Percentiles rank a stretch among this genome's conserved stretches.
phyloP scores from a whole-genome alignment of 2,797 vertebrate genomes.

The Enteromius viviparus region DNA sequence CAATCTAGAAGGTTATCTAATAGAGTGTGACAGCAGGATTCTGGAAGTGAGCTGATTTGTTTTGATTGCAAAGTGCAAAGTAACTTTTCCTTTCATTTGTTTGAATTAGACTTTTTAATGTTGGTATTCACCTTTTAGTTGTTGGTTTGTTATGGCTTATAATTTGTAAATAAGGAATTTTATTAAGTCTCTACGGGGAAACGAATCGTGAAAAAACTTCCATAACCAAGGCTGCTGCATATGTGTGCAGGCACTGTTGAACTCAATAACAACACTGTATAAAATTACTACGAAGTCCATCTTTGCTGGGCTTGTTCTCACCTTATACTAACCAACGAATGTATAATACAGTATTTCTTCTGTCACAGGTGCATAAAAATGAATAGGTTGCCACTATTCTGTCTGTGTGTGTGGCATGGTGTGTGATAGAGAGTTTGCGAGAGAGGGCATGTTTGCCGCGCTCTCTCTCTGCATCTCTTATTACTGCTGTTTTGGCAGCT shows the following conservation, averaged over 20 bases:
- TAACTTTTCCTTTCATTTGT: not conserved
- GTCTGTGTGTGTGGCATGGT: slow-evolving; percentile 57
- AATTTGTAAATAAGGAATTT: not conserved
- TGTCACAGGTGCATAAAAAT: slow-evolving; percentile 28
- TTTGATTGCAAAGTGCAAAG: not conserved
- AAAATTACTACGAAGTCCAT: not conserved
- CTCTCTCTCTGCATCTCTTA: slow-evolving; percentile 68
- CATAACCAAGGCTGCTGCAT: not conserved
- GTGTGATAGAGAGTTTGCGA: slow-evolving; percentile 53
- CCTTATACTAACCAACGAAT: slow-evolving; percentile 31
- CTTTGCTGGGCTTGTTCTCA: slow-evolving; percentile 19
- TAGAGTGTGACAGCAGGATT: not conserved
- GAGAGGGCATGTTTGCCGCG: slow-evolving; percentile 61
- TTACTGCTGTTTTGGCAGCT: slow-evolving; percentile 81
- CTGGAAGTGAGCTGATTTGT: not conserved
- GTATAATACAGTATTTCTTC: slow-evolving; percentile 28
- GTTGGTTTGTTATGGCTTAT: not conserved
- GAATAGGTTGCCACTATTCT: slow-evolving; percentile 21
- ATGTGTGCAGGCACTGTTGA: not conserved
- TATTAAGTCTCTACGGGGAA: not conserved
- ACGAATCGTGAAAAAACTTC: not conserved
- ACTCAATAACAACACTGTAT: not conserved
- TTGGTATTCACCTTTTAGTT: not conserved
- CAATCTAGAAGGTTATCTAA: not conserved
- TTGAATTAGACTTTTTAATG: not conserved